phyloP scores from a whole-genome alignment of 2,888 invertebrate genomes.

The Calliopum simillimum region DNA sequence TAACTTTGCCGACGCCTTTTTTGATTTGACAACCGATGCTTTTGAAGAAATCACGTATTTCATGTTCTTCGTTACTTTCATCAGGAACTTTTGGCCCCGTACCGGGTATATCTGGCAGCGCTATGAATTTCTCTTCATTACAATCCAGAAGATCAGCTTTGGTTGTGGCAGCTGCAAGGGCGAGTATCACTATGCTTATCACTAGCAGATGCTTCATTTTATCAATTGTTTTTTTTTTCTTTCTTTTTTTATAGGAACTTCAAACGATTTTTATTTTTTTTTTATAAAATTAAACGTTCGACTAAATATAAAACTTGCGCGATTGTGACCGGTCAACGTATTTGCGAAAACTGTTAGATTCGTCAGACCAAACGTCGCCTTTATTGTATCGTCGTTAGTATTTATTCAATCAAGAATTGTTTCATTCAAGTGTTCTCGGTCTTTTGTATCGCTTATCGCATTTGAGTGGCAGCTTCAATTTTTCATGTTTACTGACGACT shows the following conservation, averaged over 20 bases:
- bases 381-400: slow-evolving; percentile 29
- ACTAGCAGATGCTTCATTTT: slow-evolving; percentile 46
- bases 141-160: slow-evolving; percentile 58
- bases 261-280: neutral
- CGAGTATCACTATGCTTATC: slow-evolving; percentile 44
- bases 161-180: slow-evolving; percentile 41
- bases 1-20: slow-evolving; percentile 56
- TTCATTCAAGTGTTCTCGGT: neutral
- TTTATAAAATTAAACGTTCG: neutral
- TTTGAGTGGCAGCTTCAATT: neutral
- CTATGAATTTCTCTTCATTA: slow-evolving; percentile 52
- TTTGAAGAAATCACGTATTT: slow-evolving; percentile 58
- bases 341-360: slow-evolving; percentile 33
- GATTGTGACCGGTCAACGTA: slow-evolving; percentile 20
- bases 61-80: slow-evolving; percentile 51
- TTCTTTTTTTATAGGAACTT: too few species aligned
- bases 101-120: slow-evolving; percentile 47
- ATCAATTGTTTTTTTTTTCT: slow-evolving; percentile 27
- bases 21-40: slow-evolving; percentile 60
- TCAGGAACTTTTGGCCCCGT: slow-evolving; percentile 49
- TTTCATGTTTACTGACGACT: slow-evolving; percentile 3
- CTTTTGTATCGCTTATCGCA: neutral
- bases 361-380: neutral
- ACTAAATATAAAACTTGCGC: slow-evolving; percentile 9
- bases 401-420: slow-evolving; percentile 34